Evolutionary conservation across 2,888 invertebrate species (phyloP).

Genomic region (Aspidiotus destructor): DNA sequence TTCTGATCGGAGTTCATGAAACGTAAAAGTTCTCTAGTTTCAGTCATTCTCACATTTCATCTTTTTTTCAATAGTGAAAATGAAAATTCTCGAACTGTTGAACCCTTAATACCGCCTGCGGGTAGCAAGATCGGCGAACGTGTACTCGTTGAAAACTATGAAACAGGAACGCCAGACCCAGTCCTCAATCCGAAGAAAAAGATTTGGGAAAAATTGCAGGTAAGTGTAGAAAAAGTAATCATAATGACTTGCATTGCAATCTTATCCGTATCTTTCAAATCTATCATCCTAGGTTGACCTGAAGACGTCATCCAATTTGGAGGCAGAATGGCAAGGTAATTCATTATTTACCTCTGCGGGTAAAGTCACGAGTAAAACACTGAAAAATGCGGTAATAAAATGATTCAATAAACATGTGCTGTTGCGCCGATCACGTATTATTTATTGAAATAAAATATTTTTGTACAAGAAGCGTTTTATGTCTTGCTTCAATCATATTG

Average conservation of each 20-base stretch:
- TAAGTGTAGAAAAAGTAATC: conserved; percentile 37
- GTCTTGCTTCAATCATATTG: not conserved
- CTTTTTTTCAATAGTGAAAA: conserved; percentile 41
- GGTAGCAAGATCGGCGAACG: conserved; percentile 71
- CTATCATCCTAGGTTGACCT: conserved; percentile 49
- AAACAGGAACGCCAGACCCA: conserved; percentile 65
- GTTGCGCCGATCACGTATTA: not conserved
- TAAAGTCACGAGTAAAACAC: conserved; percentile 59
- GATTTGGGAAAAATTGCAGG: conserved; percentile 85
- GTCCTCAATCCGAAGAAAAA: conserved; percentile 92
- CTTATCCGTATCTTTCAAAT: too few relatives aligned
- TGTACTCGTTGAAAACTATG: conserved; percentile 72
- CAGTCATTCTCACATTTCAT: not conserved
- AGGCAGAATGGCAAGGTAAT: conserved; percentile 80
- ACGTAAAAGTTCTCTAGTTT: not conserved
- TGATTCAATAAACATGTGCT: conserved; percentile 42
- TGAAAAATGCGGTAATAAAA: conserved; percentile 76
- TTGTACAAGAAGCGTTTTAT: not conserved
- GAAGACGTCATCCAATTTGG: conserved; percentile 50
- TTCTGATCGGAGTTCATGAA: too few relatives aligned
- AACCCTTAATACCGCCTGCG: conserved; percentile 70
- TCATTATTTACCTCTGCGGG: conserved; percentile 59
- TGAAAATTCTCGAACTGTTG: conserved; percentile 66
- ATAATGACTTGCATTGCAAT: too few relatives aligned
- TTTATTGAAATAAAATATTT: not conserved